These are phyloP conservation scores for Lamprologus sp. DNA, from an alignment of 2,113 vertebrate species.

Conservation along the genomic window DNA sequence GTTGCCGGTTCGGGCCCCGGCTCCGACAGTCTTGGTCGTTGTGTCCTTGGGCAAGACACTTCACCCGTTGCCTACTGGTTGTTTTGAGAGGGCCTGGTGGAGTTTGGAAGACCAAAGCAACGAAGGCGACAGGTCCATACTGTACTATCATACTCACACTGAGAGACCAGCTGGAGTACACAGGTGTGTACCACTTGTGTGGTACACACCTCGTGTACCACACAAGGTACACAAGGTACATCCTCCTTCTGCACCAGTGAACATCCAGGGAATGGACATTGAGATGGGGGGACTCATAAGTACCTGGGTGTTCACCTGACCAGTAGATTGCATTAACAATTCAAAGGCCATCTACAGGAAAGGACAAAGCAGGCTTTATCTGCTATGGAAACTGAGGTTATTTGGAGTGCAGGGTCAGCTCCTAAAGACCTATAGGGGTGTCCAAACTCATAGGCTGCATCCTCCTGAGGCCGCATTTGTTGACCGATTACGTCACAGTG, in stretches of 20 bases:
- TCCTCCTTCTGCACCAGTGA: neutral
- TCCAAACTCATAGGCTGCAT: neutral
- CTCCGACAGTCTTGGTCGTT: neutral
- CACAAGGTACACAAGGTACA: neutral
- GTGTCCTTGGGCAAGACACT: too few relatives aligned
- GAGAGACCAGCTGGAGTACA: neutral
- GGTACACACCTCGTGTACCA: too few relatives aligned
- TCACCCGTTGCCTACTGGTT: neutral
- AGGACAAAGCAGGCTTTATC: neutral
- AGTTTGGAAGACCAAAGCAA: neutral
- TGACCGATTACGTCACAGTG: neutral
- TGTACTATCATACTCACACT: neutral
- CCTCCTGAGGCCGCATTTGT: neutral
- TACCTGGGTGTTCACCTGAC: neutral
- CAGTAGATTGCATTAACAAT: neutral
- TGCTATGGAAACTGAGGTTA: neutral
- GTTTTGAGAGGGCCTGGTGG: neutral
- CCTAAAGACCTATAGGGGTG: neutral
- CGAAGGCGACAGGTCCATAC: neutral
- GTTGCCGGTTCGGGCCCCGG: neutral
- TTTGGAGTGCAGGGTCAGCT: neutral
- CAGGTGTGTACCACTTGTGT: neutral
- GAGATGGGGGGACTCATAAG: neutral
- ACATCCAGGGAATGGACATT: neutral
- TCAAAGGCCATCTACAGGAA: neutral